Evolutionary conservation across 2,113 vertebrate species (phyloP).

Genomic region (Gymnobelideus leadbeateri): DNA sequence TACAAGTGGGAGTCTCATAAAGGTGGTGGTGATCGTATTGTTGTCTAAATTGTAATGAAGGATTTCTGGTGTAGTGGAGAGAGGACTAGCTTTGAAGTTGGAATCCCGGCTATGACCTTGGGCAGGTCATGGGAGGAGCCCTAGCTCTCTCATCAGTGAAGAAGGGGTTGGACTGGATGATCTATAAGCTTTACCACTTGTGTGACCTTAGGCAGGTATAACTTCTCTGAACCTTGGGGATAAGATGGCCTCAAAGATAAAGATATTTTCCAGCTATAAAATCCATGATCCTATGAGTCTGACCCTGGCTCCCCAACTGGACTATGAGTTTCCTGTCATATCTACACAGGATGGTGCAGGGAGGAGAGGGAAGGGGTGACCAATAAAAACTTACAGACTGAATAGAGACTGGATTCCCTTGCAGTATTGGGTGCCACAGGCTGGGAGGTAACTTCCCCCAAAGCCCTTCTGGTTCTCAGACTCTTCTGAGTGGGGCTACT

Average conservation of each 20-base stretch:
- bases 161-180: not conserved
- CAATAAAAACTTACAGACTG: not conserved
- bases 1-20: not conserved
- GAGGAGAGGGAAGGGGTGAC: not conserved
- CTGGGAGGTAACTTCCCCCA: not conserved
- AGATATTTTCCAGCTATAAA: not conserved
- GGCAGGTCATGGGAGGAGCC: not conserved
- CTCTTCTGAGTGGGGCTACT: not conserved
- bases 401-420: not conserved
- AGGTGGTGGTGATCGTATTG: not conserved
- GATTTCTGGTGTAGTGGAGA: not conserved
- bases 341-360: not conserved
- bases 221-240: not conserved
- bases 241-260: not conserved
- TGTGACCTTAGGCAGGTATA: not conserved
- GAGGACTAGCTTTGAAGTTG: not conserved
- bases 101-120: not conserved
- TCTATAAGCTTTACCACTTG: not conserved
- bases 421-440: not conserved
- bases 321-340: not conserved
- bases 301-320: not conserved
- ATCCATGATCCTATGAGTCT: not conserved
- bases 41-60: not conserved
- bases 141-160: not conserved
- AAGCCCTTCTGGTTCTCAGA: not conserved